phyloP scores from a whole-genome alignment of 2,113 vertebrate species.

The Tinamus guttatus region DNA sequence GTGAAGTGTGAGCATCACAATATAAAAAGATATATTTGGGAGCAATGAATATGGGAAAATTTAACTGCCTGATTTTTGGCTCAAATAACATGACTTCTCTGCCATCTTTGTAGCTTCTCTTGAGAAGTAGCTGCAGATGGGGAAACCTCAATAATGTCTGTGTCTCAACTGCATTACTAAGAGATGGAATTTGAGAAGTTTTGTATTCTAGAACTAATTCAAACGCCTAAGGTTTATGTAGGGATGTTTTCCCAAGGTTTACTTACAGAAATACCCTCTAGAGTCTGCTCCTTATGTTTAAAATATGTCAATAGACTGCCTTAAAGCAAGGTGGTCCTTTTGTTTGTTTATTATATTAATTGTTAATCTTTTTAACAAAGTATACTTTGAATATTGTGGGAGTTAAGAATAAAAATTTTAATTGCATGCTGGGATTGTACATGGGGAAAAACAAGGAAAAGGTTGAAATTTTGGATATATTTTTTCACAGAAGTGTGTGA shows the following conservation, averaged over 20 bases:
- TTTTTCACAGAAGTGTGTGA: not conserved
- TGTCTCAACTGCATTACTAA: not conserved
- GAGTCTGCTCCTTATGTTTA: not conserved
- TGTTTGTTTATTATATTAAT: not conserved
- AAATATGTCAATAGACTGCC: not conserved
- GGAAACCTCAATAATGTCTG: not conserved
- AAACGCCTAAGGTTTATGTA: not conserved
- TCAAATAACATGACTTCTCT: not conserved
- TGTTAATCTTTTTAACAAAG: not conserved
- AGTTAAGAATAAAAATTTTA: not conserved
- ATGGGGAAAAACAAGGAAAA: not conserved
- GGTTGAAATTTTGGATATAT: not conserved
- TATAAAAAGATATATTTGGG: not conserved
- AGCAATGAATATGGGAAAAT: not conserved
- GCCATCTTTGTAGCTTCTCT: not conserved
- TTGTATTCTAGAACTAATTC: not conserved
- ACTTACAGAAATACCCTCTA: not conserved
- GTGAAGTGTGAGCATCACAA: not conserved
- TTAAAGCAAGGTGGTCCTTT: not conserved
- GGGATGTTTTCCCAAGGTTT: not conserved
- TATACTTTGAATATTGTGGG: not conserved
- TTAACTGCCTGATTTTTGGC: not conserved
- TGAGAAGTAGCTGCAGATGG: not conserved
- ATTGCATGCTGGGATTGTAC: not conserved
- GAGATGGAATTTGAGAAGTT: not conserved